Conservation (phyloP, 2,888 invertebrate species). For the Caenorhabditis sp. region DNA sequence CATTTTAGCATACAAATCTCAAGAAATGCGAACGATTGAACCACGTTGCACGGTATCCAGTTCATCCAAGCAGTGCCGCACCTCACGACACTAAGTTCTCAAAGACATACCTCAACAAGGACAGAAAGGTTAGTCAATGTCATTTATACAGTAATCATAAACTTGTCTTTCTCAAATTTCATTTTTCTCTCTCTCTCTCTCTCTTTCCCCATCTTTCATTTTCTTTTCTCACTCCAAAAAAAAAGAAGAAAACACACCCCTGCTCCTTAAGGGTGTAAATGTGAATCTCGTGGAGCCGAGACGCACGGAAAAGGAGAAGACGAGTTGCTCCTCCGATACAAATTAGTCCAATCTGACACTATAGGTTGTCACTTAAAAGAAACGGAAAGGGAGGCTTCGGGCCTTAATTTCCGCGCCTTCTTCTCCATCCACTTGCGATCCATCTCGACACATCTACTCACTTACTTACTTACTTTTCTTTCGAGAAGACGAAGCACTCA, state of each 20-base stretch:
- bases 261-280: not conserved
- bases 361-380: constrained; percentile 66
- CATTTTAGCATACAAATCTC: constrained; percentile 82
- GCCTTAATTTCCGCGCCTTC: constrained; percentile 54
- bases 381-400: constrained; percentile 34
- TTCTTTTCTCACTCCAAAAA: not conserved
- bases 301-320: constrained; percentile 14
- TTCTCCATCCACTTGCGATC: constrained; percentile 32
- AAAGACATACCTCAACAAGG: constrained; percentile 83
- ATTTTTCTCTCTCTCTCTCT: not conserved
- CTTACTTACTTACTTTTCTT: no score
- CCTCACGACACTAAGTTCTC: constrained; percentile 82
- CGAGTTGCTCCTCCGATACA: constrained; percentile 50
- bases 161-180: not conserved
- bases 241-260: constrained; percentile 15
- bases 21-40: constrained; percentile 83
- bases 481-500: constrained; percentile 27
- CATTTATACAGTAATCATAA: constrained; percentile 34
- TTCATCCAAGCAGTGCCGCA: constrained; percentile 80
- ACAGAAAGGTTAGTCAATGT: constrained; percentile 79
- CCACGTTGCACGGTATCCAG: constrained; percentile 82
- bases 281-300: not conserved
- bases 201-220: no score
- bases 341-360: constrained; percentile 71
- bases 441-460: constrained; percentile 50